Evolutionary conservation across 35 echinoderm and acorn worm species (phyloP).

Genomic region (Heliocidaris tuberculata): DNA sequence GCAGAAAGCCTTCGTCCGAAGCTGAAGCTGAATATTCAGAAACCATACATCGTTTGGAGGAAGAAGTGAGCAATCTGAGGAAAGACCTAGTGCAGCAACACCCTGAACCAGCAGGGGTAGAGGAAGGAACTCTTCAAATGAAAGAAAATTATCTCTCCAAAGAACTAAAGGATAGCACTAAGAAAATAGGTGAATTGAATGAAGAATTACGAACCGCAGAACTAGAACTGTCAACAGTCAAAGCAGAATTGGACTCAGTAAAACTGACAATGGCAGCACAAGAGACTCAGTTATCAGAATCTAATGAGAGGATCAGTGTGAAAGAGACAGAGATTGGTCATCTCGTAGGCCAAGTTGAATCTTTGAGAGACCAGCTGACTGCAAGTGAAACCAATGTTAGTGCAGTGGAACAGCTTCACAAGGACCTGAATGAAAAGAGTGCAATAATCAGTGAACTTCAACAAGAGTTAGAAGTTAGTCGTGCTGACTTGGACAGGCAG

Average conservation of each 20-base stretch:
- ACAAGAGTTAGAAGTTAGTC: slow-evolving; percentile 41
- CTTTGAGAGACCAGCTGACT: background rate
- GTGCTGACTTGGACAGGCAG: background rate
- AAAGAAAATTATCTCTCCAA: background rate
- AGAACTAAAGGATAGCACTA: background rate
- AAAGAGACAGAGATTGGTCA: slow-evolving; percentile 43
- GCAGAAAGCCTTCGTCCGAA: slow-evolving; percentile 8
- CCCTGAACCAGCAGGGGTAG: background rate
- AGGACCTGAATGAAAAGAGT: slow-evolving; percentile 54
- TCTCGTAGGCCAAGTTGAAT: background rate
- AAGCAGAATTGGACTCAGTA: background rate
- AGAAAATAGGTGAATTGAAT: background rate
- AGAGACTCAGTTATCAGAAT: background rate
- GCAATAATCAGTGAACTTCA: slow-evolving; percentile 57
- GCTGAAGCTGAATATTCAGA: slow-evolving; percentile 45
- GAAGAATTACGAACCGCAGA: background rate
- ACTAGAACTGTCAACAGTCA: background rate
- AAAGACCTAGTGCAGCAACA: background rate
- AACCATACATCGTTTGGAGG: slow-evolving; percentile 49
- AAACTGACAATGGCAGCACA: background rate
- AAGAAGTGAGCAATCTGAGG: slow-evolving; percentile 37
- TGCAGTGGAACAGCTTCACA: background rate
- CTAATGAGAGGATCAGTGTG: background rate
- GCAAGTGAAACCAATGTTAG: background rate
- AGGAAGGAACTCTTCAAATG: background rate